Evolutionary conservation across 2,888 invertebrate species (phyloP).

Genomic region (Andrena bucephala): DNA sequence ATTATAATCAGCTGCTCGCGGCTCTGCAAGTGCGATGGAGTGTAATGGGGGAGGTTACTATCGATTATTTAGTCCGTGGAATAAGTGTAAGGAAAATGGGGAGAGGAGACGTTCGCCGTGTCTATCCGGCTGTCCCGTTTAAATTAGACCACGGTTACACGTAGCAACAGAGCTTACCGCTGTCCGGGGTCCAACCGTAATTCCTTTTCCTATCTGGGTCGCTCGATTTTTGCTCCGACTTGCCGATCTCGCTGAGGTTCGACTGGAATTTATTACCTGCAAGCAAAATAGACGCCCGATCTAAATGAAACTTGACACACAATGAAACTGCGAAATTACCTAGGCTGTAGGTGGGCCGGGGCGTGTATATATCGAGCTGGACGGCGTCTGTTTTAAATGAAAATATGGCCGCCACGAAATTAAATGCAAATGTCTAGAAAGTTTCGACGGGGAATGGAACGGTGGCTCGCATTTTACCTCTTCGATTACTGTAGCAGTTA

Average conservation of each 20-base stretch:
- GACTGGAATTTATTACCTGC: conserved; percentile 82
- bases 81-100: not conserved
- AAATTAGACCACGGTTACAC: conserved; percentile 52
- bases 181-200: conserved; percentile 79
- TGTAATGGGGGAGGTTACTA: conserved; percentile 7
- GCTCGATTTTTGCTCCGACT: conserved; percentile 84
- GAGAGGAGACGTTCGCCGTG: conserved; percentile 15
- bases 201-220: conserved; percentile 80
- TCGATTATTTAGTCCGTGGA: conserved; percentile 2
- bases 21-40: not conserved
- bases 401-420: conserved; percentile 12
- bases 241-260: conserved; percentile 84
- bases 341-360: not conserved
- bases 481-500: not conserved
- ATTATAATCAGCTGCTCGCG: too few species aligned
- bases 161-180: conserved; percentile 74
- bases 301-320: conserved; percentile 25
- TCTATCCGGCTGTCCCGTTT: conserved; percentile 43
- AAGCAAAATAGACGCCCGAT: conserved; percentile 54
- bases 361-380: not conserved
- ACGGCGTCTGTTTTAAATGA: conserved; percentile 24
- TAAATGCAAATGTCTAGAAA: conserved; percentile 40
- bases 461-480: not conserved
- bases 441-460: conserved; percentile 6
- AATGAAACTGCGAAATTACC: conserved; percentile 14